Evolutionary conservation across 2,888 invertebrate genomes (phyloP).

Genomic region (Tetramorium bicarinatum): DNA sequence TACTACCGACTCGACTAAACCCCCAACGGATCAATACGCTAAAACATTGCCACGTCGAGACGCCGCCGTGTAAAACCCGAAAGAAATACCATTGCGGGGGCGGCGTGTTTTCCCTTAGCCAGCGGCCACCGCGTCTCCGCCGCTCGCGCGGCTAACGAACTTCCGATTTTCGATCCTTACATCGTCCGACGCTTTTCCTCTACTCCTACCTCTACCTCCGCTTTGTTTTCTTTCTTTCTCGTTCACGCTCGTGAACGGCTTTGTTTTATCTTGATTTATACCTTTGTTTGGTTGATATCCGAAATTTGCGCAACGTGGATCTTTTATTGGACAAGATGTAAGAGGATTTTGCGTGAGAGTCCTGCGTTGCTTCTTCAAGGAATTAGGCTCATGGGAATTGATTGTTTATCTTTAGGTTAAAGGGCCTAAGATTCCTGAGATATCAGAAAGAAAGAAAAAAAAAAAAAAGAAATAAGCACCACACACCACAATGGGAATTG

Average conservation of each 20-base stretch:
- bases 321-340: slow-evolving; percentile 34
- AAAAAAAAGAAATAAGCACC: not conserved
- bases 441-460: not conserved
- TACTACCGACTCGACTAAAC: slow-evolving; percentile 80
- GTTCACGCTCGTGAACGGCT: not conserved
- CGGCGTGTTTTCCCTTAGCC: slow-evolving; percentile 64
- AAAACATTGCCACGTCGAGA: slow-evolving; percentile 85
- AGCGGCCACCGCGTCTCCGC: slow-evolving; percentile 50
- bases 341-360: slow-evolving; percentile 34
- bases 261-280: slow-evolving; percentile 7
- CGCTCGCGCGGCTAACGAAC: slow-evolving; percentile 59
- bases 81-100: slow-evolving; percentile 72
- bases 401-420: slow-evolving; percentile 21
- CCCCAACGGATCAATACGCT: slow-evolving; percentile 85
- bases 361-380: not conserved
- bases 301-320: slow-evolving; percentile 53
- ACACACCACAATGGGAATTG: not conserved
- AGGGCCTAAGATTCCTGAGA: not conserved
- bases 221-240: not conserved
- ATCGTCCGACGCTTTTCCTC: slow-evolving; percentile 3
- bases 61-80: slow-evolving; percentile 80
- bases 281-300: slow-evolving; percentile 47
- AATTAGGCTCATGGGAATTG: slow-evolving; percentile 1
- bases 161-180: slow-evolving; percentile 52
- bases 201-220: not conserved